Base-by-base conservation (phyloP, 2,888 invertebrate genomes). In the Caenorhabditis macrosperma region DNA sequence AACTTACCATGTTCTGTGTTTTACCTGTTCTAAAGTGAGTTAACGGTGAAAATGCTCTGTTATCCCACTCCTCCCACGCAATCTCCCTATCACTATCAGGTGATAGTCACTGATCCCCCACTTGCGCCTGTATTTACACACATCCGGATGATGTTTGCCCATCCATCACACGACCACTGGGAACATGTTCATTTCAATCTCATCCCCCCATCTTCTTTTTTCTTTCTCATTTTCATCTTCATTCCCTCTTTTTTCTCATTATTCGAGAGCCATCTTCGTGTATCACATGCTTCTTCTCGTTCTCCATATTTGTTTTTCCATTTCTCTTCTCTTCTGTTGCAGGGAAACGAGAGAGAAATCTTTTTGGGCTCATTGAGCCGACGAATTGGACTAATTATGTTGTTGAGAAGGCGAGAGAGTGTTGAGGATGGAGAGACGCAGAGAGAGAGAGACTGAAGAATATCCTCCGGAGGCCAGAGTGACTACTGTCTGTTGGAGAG, bases 161-260 rank as follows among this genome's bases (percentile, higher is more conserved):
- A 68, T 68, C 46, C 50, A 46, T 12, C 12, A 12, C 10, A 5
- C n/a, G n/a, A 52, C 17, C 44, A 22, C 20, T 33, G 10, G 30
- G 48, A 68, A 68, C 59, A 59, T 59, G 17, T 52, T 52, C 52
- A 46, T 57, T 54, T 22, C 54, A 44, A 41, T 48, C 55, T 67
- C 22, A 6, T 35, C 20, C 46, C 17, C 17, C 33, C 12, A 7
- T 9, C 20, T 17, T 33, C 48, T 15, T 9, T 52, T 26, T 38
- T 10, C 38, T 24, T 52, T 54, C 20, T 63, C 52, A 50, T 52
- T 52, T 52, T 35, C 63, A 52, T 57, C 33, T 9, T 55, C 6
- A 3, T 41, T 35, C 10, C 12, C 15, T 52, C 35, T 26, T 26
- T 22, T 24, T 50, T 30, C 15, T 35, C 26, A 6, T n/a, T 22